phyloP scores from a whole-genome alignment of 2,888 invertebrate species.

The Cynaeus angustus region DNA sequence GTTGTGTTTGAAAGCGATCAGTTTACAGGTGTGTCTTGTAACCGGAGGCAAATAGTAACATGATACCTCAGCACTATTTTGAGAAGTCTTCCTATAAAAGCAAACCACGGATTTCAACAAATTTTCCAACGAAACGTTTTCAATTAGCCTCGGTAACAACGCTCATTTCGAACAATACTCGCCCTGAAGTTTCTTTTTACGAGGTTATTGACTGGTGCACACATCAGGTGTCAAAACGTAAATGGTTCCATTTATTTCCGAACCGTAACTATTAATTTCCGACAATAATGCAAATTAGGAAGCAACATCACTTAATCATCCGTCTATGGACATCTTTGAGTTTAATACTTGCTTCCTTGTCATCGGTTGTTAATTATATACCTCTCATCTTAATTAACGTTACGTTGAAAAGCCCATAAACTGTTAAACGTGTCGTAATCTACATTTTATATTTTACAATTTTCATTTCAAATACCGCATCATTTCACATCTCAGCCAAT shows the following conservation, averaged over 20 bases:
- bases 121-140: slow-evolving; percentile 38
- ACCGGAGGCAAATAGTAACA: slow-evolving; percentile 17
- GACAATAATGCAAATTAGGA: slow-evolving; percentile 11
- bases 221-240: slow-evolving; percentile 54
- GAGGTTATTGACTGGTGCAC: slow-evolving; percentile 56
- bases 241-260: slow-evolving; percentile 22
- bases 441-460: slow-evolving; percentile 3
- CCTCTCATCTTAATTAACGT: slow-evolving; percentile 15
- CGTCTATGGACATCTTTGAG: not conserved
- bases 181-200: slow-evolving; percentile 53
- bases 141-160: slow-evolving; percentile 35
- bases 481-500: not conserved
- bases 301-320: slow-evolving; percentile 18
- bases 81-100: slow-evolving; percentile 8
- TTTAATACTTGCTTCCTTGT: slow-evolving; percentile 18
- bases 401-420: not conserved
- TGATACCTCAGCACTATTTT: slow-evolving; percentile 22
- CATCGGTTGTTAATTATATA: slow-evolving; percentile 15
- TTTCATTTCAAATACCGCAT: not conserved
- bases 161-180: slow-evolving; percentile 50
- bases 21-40: slow-evolving; percentile 34
- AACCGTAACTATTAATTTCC: slow-evolving; percentile 6
- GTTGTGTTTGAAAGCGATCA: slow-evolving; percentile 38
- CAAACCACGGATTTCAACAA: slow-evolving; percentile 3
- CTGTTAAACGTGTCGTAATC: not conserved